phyloP scores from a whole-genome alignment of 2,797 vertebrate genomes.

The Discoglossus pictus region DNA sequence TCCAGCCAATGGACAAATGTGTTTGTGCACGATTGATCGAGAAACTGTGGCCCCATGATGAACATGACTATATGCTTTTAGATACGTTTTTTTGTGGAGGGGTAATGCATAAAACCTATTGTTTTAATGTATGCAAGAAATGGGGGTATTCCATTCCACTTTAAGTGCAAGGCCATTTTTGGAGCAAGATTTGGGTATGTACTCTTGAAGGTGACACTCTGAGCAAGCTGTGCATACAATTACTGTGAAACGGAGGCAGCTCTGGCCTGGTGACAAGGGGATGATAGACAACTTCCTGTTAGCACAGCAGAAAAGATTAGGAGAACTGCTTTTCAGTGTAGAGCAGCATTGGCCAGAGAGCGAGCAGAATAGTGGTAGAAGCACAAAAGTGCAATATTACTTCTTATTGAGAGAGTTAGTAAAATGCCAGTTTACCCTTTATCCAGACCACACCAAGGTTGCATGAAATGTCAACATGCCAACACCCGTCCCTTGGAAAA shows the following conservation, averaged over 20 bases:
- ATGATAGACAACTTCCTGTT: slow-evolving; percentile 69
- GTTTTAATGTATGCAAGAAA: too few relatives aligned
- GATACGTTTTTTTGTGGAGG: too few relatives aligned
- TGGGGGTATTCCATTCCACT: too few relatives aligned
- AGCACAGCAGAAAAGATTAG: slow-evolving; percentile 47
- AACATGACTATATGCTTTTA: too few relatives aligned
- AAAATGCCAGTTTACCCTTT: neutral
- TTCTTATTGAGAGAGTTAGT: too few relatives aligned
- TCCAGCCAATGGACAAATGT: too few relatives aligned
- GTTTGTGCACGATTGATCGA: too few relatives aligned
- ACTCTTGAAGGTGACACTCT: slow-evolving; percentile 35
- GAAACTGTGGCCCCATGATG: too few relatives aligned
- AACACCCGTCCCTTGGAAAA: too few relatives aligned
- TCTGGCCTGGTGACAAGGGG: slow-evolving; percentile 51
- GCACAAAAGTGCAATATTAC: slow-evolving; percentile 4
- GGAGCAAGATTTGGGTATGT: slow-evolving; percentile 6
- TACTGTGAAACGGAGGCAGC: slow-evolving; percentile 39
- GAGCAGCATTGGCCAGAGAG: slow-evolving; percentile 20
- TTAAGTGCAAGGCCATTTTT: neutral
- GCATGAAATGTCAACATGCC: neutral
- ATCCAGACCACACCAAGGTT: neutral
- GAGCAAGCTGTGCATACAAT: slow-evolving; percentile 34
- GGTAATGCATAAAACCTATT: too few relatives aligned
- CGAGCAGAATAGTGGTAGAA: slow-evolving; percentile 5
- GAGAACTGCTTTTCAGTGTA: slow-evolving; percentile 29